Evolutionary conservation across 2,888 invertebrate genomes (phyloP), one percentile per base, ranked within the genome.

Genomic region (Magallana nippona): DNA sequence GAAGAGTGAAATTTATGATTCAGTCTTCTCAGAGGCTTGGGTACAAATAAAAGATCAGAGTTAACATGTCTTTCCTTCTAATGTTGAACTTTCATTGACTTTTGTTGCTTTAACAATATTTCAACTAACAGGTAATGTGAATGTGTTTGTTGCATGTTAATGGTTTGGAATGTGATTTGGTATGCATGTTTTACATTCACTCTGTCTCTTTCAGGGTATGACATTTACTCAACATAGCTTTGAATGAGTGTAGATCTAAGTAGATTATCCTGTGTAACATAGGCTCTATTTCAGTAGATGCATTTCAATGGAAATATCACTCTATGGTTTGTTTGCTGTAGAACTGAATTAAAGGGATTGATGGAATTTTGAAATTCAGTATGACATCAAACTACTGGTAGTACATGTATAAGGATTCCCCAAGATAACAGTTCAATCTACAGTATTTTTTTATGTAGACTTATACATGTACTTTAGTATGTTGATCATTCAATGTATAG

Each of bases 41-140:
- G 32, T 11, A 27, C 71, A 27, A 71, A 32, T 71, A 71, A 71
- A 22, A 32, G 32, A 71, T 27, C 19, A 71, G 15, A 71, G 71
- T 32, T 71, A 71, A 71, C 71, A 71, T 71, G 71, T 71, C 22
- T 71, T 71, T 71, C 71, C 71, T 71, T 71, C 13, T 71, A 71
- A 71, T 71, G 71, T 62, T 71, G 71, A 71, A 71, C 71, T 5
- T 71, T 71, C 27, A 10, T 71, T 15, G 27, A 44, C 44, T 44
- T 44, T 44, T 44, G 8, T 44, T 44, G 44, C 5, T 8, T 22
- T 27, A 27, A 22, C 22, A 71, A 71, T 15, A 22, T 27, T 27
- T 11, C 32, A 27, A 71, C 71, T 71, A 71, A 71, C 71, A 71
- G 71, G 71, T 71, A 71, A 71, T 22, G 5, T 71, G 71, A 44